phyloP scores from a whole-genome alignment of 1,140 invertebrate species.

The Leptopilina clavipes region DNA sequence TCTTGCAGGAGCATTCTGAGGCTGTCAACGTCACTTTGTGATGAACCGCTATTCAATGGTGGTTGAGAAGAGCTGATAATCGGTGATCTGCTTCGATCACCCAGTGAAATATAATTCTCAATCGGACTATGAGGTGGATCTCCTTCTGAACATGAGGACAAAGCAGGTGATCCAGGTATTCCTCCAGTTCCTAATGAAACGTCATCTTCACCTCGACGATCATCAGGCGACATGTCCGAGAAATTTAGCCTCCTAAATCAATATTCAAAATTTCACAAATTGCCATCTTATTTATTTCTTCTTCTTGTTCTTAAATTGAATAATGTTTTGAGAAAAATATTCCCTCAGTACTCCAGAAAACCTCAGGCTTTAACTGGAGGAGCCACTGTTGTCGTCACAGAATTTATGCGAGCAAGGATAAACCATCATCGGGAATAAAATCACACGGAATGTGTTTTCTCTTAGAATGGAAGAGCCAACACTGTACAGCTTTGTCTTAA shows the following conservation, averaged over 20 bases:
- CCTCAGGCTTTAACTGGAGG: constrained; percentile 60
- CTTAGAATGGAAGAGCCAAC: not conserved
- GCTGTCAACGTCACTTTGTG: constrained; percentile 70
- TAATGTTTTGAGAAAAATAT: constrained; percentile 22
- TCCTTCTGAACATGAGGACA: constrained; percentile 72
- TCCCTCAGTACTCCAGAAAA: constrained; percentile 66
- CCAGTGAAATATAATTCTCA: constrained; percentile 64
- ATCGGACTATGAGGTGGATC: constrained; percentile 70
- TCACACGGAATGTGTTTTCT: constrained; percentile 21
- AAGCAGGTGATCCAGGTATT: constrained; percentile 68
- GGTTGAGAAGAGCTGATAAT: constrained; percentile 69
- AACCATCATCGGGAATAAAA: constrained; percentile 62
- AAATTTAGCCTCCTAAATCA: constrained; percentile 64
- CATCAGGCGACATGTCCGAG: constrained; percentile 68
- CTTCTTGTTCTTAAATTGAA: not conserved
- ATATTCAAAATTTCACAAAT: not conserved
- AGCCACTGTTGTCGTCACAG: constrained; percentile 64
- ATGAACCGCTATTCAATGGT: constrained; percentile 51
- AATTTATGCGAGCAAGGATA: constrained; percentile 68
- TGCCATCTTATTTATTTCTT: not conserved
- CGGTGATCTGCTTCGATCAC: constrained; percentile 66
- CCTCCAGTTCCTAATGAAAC: constrained; percentile 58
- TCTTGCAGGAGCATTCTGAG: constrained; percentile 69
- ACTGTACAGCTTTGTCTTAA: not conserved
- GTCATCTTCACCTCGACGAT: constrained; percentile 62